phyloP scores from a whole-genome alignment of 2,113 vertebrate species.

The Psilopsiagon aymara region DNA sequence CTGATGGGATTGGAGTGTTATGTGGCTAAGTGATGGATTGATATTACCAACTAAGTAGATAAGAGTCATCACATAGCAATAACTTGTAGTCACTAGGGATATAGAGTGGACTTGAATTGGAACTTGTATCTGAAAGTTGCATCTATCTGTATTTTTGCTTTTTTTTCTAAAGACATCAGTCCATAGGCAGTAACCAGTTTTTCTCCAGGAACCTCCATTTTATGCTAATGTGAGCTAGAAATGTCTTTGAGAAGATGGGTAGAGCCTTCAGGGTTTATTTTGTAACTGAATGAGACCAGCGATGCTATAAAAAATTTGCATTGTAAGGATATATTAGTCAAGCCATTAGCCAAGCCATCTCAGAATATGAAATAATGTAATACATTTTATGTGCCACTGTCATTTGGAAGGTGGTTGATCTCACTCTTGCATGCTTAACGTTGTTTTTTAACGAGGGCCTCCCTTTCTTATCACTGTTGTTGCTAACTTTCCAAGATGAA shows the following conservation, averaged over 20 bases:
- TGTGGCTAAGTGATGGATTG: background rate
- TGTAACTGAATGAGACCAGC: background rate
- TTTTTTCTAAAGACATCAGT: constrained; percentile 1
- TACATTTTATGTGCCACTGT: background rate
- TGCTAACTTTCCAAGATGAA: background rate
- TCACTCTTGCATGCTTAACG: background rate
- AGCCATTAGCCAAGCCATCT: constrained; percentile 1
- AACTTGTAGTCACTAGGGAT: background rate
- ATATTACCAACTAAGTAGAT: background rate
- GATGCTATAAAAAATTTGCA: constrained; percentile 1
- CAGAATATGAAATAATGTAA: constrained; percentile 17
- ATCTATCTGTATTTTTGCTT: constrained; percentile 16
- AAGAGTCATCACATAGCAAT: background rate
- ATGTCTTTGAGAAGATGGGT: background rate
- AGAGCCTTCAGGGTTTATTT: constrained; percentile 1
- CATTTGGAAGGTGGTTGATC: constrained; percentile 12
- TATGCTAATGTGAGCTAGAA: constrained; percentile 1
- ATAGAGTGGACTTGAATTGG: background rate
- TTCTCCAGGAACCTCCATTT: constrained; percentile 31
- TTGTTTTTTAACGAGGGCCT: background rate
- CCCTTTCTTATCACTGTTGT: background rate
- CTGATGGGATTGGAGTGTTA: background rate
- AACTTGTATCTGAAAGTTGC: background rate
- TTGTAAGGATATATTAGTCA: constrained; percentile 24
- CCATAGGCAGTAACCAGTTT: constrained; percentile 3